Evolutionary conservation across 23 tunicate genomes (phyloP), one percentile per base, ranked within the genome.

Genomic region (Halocynthia roretzi): DNA sequence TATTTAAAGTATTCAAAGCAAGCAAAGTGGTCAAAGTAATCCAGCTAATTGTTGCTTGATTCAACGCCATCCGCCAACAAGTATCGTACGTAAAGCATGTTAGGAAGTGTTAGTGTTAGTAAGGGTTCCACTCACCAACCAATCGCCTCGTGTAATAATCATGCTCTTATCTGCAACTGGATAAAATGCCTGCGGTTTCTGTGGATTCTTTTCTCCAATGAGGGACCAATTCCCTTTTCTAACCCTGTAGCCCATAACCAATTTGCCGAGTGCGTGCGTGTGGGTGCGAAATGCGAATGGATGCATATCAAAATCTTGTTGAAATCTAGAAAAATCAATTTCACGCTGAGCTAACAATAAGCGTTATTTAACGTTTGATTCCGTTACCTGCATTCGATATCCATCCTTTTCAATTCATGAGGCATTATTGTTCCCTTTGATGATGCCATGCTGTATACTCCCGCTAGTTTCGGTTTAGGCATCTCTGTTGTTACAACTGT

Each of bases 281-380:
- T 83, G 87, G 7, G 82, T 77, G 50, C 87, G 87, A 18, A 76
- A 83, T 7, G 87, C 87, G 23, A 83, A 83, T 7, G 87, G 87
- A 56, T 83, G 87, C 73, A 83, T 83, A 22, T 21, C 60, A 14
- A 76, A 57, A 44, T 40, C 51, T 23, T 75, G 76, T 7, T 76
- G 44, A 68, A 76, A 83, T 50, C 87, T 83, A 56, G 10, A 70
- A 12, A 70, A 22, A 7, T 57, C 58, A 8, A 8, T 52, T 12
- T 14, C 10, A 12, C 20, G 72, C 17, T 68, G 19, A 11, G 18
- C 48, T 68, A 11, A n/a, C 71, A 19, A 67, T 11, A 67, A 15
- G 2, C 21, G 20, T 19, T 67, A 4, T 20, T 15, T 2, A 67
- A 23, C 22, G 20, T 67, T 12, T 12, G 12, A 14, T 11, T 10